phyloP scores from a whole-genome alignment of 2,888 invertebrate genomes.

The Cryptosula pallasiana region DNA sequence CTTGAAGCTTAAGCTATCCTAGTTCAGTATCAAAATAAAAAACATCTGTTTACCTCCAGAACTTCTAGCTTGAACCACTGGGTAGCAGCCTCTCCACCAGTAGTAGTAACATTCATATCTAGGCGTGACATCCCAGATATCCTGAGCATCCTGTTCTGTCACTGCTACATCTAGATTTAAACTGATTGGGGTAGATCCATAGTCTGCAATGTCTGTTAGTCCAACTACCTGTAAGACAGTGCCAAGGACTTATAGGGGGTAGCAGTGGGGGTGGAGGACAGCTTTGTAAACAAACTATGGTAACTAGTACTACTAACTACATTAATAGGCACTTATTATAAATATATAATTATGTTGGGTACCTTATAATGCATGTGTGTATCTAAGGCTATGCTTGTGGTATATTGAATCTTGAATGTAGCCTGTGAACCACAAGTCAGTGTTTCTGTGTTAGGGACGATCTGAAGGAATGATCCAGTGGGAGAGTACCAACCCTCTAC shows the following conservation, averaged over 20 bases:
- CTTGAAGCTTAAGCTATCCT: no score
- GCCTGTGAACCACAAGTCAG: neutral
- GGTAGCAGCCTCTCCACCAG: neutral
- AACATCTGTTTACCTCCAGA: no score
- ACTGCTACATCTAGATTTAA: neutral
- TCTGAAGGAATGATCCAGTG: constrained; percentile 13
- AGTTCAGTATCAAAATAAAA: no score
- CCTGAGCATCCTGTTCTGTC: constrained; percentile 1
- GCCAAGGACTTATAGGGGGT: neutral
- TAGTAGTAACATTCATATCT: neutral
- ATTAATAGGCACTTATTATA: no score
- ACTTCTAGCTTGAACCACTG: no score
- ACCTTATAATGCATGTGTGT: neutral
- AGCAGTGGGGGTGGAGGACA: neutral
- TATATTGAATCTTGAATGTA: constrained; percentile 13
- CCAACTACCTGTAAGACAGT: constrained; percentile 9
- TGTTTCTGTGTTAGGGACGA: neutral
- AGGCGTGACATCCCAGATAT: constrained; percentile 4
- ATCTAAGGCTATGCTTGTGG: neutral
- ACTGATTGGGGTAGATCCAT: constrained; percentile 1
- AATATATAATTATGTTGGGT: no score
- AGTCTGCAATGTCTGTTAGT: constrained; percentile 6
- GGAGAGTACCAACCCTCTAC: constrained; percentile 19
- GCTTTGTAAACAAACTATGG: neutral
- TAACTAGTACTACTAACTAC: neutral